Evolutionary conservation across 2,888 invertebrate genomes (phyloP), one percentile per base, ranked within the genome.

Genomic region (Psococerastis gibbosa): DNA sequence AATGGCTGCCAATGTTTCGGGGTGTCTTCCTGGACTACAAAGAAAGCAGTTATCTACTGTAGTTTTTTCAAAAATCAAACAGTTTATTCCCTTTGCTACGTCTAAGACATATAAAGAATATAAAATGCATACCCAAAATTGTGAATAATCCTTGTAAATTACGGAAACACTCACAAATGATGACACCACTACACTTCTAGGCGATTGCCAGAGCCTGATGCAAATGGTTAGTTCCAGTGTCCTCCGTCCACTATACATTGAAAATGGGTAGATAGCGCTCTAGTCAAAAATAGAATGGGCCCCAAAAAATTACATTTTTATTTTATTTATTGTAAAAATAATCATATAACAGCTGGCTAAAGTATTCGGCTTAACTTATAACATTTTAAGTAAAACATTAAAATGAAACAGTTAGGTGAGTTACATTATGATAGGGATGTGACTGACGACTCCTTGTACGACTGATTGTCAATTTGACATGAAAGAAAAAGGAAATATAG

Each of bases 21-120:
- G 38, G 17, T 20, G 20, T 38, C 38, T 38, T 38, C 38, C 38
- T 38, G 38, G 16, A 38, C 20, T 38, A 38, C 38, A 38, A 38
- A 38, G 38, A 20, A 38, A 20, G 11, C 20, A 22, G 11, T n/a
- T n/a, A n/a, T n/a, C n/a, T n/a, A n/a, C n/a, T n/a, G n/a, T n/a
- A n/a, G n/a, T n/a, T n/a, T n/a, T n/a, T n/a, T n/a, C n/a, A n/a
- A n/a, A n/a, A n/a, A n/a, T n/a, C n/a, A n/a, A n/a, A n/a, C n/a
- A n/a, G n/a, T n/a, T n/a, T n/a, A n/a, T n/a, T n/a, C n/a, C n/a
- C n/a, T n/a, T n/a, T n/a, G n/a, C n/a, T n/a, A n/a, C n/a, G n/a
- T n/a, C n/a, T n/a, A n/a, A n/a, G n/a, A n/a, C n/a, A n/a, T n/a
- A n/a, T n/a, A n/a, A n/a, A n/a, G n/a, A n/a, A n/a, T n/a, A n/a